Conservation (phyloP, 2,888 invertebrate species). For the Pristionchus exspectatus region DNA sequence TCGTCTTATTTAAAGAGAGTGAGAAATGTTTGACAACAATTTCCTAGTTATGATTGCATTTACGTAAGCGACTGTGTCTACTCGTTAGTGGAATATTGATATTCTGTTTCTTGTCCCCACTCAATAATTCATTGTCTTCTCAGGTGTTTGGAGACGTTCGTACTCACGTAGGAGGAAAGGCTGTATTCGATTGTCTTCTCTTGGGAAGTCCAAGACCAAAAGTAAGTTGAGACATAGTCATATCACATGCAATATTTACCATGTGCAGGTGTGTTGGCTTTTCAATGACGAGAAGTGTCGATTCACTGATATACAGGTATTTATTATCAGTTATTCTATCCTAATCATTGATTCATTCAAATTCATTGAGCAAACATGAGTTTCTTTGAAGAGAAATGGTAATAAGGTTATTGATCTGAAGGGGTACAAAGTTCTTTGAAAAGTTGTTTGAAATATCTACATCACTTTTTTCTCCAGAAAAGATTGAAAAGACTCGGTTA, state of each 20-base stretch:
- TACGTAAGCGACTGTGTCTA: no score
- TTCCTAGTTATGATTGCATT: neutral
- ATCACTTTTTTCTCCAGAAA: neutral
- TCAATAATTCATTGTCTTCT: constrained; percentile 46
- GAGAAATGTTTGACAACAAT: neutral
- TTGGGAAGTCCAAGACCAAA: constrained; percentile 77
- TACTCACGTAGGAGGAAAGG: constrained; percentile 73
- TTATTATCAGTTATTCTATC: neutral
- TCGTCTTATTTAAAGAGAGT: neutral
- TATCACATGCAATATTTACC: neutral
- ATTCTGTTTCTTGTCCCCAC: neutral
- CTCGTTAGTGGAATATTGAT: no score
- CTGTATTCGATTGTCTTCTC: constrained; percentile 78
- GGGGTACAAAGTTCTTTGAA: no score
- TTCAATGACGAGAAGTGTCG: constrained; percentile 77
- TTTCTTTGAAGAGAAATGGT: neutral
- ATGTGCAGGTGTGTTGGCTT: constrained; percentile 76
- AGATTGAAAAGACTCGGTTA: neutral
- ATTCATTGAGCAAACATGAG: neutral
- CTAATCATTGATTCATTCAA: neutral
- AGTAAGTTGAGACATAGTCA: constrained; percentile 57
- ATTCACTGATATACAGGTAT: constrained; percentile 72
- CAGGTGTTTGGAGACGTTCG: constrained; percentile 75
- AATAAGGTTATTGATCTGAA: no score
- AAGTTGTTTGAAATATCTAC: no score